Conservation (phyloP, 2,888 invertebrate species). For the Zaprionus lineosus region DNA sequence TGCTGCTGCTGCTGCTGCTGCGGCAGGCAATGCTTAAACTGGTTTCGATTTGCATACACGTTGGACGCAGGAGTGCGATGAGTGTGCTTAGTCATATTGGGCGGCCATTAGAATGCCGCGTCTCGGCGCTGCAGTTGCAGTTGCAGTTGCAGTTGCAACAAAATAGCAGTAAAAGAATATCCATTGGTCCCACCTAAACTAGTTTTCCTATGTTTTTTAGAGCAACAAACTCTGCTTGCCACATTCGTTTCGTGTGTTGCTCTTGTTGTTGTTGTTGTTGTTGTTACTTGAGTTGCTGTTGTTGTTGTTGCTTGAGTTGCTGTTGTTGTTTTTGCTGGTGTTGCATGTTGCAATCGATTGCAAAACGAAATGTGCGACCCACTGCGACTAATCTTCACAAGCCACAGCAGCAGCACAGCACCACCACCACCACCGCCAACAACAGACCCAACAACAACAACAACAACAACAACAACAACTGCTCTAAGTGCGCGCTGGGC, state of each 20-base stretch:
- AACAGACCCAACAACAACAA: too few species aligned
- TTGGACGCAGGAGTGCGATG: conserved; percentile 78
- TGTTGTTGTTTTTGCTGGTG: conserved; percentile 41
- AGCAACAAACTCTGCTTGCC: conserved; percentile 61
- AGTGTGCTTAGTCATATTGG: conserved; percentile 80
- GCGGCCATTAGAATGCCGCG: conserved; percentile 82
- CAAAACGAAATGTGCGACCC: conserved; percentile 79
- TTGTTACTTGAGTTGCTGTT: too few species aligned
- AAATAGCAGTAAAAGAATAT: conserved; percentile 77
- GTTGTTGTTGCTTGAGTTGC: conserved; percentile 30
- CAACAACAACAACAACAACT: conserved; percentile 49
- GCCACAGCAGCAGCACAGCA: conserved; percentile 13
- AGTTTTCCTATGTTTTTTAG: conserved; percentile 78
- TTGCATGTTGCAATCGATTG: conserved; percentile 80
- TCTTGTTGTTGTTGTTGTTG: conserved; percentile 35
- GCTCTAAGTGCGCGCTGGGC: conserved; percentile 37
- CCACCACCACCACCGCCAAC: neutral
- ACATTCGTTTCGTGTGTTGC: conserved; percentile 71
- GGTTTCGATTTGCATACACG: conserved; percentile 81
- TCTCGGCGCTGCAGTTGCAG: conserved; percentile 28
- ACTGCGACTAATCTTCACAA: conserved; percentile 77
- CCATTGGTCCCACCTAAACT: conserved; percentile 81
- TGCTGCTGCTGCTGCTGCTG: conserved; percentile 34
- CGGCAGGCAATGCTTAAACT: conserved; percentile 58
- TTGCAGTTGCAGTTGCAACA: conserved; percentile 57